These are phyloP conservation scores for Lemur catta DNA, from an alignment of 2,797 vertebrate genomes.

Conservation along the genomic window DNA sequence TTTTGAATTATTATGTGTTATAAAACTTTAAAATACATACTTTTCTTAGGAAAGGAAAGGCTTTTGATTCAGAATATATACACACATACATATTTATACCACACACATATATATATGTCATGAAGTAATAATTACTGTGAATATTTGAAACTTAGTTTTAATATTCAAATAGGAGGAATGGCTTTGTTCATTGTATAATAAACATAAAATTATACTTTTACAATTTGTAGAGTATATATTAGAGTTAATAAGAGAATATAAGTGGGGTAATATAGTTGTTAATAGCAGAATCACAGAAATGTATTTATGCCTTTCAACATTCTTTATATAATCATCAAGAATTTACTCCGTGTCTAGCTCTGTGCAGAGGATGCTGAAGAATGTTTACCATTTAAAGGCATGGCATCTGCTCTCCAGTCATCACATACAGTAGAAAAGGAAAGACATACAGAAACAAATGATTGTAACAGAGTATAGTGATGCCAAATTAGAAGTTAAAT, in stretches of 20 bases:
- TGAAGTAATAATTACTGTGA: not conserved
- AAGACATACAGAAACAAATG: not conserved
- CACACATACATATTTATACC: no score
- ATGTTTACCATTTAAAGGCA: not conserved
- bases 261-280: not conserved
- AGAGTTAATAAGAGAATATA: not conserved
- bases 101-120: not conserved
- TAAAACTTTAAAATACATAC: not conserved
- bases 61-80: not conserved
- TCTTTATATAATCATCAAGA: not conserved
- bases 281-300: not conserved
- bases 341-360: not conserved
- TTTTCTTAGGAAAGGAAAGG: not conserved
- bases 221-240: not conserved
- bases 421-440: not conserved
- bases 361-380: not conserved
- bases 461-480: not conserved
- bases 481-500: not conserved
- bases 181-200: not conserved
- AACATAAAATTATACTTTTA: not conserved
- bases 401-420: not conserved
- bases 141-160: not conserved
- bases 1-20: not conserved
- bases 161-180: not conserved
- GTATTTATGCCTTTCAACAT: not conserved